phyloP scores from a whole-genome alignment of 2,888 invertebrate genomes.

The Rhimphoctona megacephalus region DNA sequence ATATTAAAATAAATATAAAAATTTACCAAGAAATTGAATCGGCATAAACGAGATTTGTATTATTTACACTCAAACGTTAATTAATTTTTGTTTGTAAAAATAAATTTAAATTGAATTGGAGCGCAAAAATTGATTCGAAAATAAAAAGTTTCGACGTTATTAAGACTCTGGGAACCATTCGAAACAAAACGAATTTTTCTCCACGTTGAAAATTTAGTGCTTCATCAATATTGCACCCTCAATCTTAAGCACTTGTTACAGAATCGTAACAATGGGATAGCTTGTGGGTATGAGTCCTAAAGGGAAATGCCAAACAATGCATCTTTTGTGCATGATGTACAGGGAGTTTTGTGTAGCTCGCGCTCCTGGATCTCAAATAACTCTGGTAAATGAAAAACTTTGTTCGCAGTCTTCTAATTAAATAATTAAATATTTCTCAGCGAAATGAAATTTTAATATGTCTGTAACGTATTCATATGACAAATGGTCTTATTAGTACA shows the following conservation, averaged over 20 bases:
- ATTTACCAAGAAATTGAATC: not conserved
- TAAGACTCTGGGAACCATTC: not conserved
- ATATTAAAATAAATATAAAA: not conserved
- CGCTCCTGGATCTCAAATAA: conserved; percentile 7
- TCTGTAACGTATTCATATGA: not conserved
- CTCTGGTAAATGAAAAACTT: not conserved
- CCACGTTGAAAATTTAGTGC: conserved; percentile 21
- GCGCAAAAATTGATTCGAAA: not conserved
- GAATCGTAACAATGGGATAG: conserved; percentile 51
- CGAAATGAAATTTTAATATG: not conserved
- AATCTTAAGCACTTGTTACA: conserved; percentile 1
- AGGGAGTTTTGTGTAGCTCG: not conserved
- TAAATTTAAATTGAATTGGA: not conserved
- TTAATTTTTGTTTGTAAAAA: not conserved
- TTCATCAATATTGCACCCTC: conserved; percentile 21
- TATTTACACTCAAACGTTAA: not conserved
- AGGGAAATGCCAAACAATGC: conserved; percentile 64
- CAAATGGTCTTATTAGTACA: not conserved
- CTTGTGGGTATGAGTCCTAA: conserved; percentile 32
- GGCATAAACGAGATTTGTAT: not conserved
- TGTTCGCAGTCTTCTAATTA: not conserved
- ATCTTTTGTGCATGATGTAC: conserved; percentile 5
- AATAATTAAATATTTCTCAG: not conserved
- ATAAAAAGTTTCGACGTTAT: not conserved
- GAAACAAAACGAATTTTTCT: conserved; percentile 4